These are phyloP conservation scores for Cichlasoma orientale DNA, from an alignment of 2,797 vertebrate species.

Conservation along the genomic window DNA sequence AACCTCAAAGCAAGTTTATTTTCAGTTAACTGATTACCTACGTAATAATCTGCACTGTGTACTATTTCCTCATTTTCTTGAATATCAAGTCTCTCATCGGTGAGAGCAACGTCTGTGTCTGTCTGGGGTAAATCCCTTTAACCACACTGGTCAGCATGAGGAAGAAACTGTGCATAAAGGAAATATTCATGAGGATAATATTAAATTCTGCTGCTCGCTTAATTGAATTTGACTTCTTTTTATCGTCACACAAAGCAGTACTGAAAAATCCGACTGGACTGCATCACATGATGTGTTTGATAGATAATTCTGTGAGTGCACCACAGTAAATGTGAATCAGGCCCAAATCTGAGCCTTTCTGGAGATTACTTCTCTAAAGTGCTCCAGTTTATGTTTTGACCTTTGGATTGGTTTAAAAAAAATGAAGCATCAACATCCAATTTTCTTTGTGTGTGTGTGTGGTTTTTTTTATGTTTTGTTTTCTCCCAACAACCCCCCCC, in stretches of 20 bases:
- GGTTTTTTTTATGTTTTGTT: too few relatives aligned
- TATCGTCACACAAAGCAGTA: slow-evolving; percentile 23
- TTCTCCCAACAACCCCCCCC: background rate
- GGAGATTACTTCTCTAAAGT: slow-evolving; percentile 47
- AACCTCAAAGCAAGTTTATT: background rate
- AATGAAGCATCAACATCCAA: slow-evolving; percentile 31
- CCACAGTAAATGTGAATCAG: slow-evolving; percentile 32
- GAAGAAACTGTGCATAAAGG: slow-evolving; percentile 12
- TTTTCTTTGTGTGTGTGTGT: slow-evolving; percentile 22
- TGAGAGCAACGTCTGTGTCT: background rate
- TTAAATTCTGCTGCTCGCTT: slow-evolving; percentile 18
- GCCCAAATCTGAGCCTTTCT: slow-evolving; percentile 25
- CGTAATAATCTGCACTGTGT: background rate
- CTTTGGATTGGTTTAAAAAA: slow-evolving; percentile 32
- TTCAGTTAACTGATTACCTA: background rate
- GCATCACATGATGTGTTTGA: slow-evolving; percentile 28
- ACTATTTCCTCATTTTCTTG: background rate
- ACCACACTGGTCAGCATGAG: slow-evolving; percentile 12
- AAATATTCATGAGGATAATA: slow-evolving; percentile 37
- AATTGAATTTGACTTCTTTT: slow-evolving; percentile 35
- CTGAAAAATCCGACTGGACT: slow-evolving; percentile 6
- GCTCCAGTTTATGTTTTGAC: slow-evolving; percentile 47
- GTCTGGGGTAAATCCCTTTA: background rate
- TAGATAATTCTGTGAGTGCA: slow-evolving; percentile 19
- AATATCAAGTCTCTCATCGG: background rate